These are phyloP conservation scores for Neuroterus valhalla DNA, from an alignment of 1,140 invertebrate species.

Conservation along the genomic window DNA sequence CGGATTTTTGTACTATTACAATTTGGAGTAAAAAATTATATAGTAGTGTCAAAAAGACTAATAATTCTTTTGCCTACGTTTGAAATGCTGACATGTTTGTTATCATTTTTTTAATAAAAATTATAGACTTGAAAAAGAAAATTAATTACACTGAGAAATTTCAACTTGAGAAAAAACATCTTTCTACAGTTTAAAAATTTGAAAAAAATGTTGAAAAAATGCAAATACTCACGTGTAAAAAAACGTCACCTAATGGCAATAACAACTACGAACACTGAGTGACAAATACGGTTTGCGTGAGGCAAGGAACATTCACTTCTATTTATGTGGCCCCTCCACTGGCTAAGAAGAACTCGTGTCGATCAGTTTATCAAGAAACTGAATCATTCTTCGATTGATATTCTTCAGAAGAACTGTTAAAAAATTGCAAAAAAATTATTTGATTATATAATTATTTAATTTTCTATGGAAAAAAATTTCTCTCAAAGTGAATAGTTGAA, in stretches of 20 bases:
- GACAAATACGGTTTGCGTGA: constrained; percentile 17
- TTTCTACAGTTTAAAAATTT: neutral
- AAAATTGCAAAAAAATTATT: neutral
- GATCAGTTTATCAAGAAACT: constrained; percentile 20
- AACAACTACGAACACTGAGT: neutral
- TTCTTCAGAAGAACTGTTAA: constrained; percentile 19
- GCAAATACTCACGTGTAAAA: neutral
- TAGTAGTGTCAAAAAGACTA: too few species aligned
- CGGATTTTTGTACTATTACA: too few species aligned
- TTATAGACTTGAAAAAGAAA: too few species aligned
- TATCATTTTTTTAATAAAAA: too few species aligned
- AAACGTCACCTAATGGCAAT: constrained; percentile 1
- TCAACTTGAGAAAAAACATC: too few species aligned
- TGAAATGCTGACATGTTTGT: too few species aligned
- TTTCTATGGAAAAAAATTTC: neutral
- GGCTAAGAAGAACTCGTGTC: constrained; percentile 3
- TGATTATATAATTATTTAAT: neutral
- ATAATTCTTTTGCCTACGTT: too few species aligned
- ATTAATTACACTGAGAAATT: too few species aligned
- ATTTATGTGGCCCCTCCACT: constrained; percentile 15
- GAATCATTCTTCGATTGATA: neutral
- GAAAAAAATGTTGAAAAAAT: neutral
- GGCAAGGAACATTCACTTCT: constrained; percentile 26
- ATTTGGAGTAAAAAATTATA: too few species aligned
- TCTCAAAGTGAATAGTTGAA: too few species aligned